These are phyloP conservation scores for Clusia tigrina DNA, from an alignment of 2,888 invertebrate genomes.

Conservation along the genomic window DNA sequence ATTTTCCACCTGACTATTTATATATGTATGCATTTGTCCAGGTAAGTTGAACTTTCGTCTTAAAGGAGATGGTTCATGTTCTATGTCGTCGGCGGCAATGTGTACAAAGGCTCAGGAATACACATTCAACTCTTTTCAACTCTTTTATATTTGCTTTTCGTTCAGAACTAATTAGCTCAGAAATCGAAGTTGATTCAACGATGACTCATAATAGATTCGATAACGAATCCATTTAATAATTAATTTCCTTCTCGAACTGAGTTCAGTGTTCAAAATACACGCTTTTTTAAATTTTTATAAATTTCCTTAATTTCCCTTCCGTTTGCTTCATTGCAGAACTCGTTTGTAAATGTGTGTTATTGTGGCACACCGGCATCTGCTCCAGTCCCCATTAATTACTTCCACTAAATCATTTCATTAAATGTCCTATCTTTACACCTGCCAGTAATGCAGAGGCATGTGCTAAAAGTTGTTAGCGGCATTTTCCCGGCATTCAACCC, in stretches of 20 bases:
- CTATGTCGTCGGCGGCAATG: too few species aligned
- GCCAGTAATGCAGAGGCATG: background rate
- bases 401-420: background rate
- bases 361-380: background rate
- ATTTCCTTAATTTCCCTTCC: background rate
- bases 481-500: background rate
- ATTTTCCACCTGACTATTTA: too few species aligned
- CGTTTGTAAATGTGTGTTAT: background rate
- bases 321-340: background rate
- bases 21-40: too few species aligned
- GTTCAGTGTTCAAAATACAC: background rate
- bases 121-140: too few species aligned
- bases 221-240: conserved; percentile 13
- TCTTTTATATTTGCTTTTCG: conserved; percentile 10
- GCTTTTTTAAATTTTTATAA: too few species aligned
- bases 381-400: background rate
- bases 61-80: too few species aligned
- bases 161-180: background rate
- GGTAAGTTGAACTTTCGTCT: too few species aligned
- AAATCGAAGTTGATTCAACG: conserved; percentile 4
- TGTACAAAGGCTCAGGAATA: too few species aligned
- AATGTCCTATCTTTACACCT: background rate
- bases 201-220: background rate
- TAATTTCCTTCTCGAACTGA: conserved; percentile 3
- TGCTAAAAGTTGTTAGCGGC: background rate